These are phyloP conservation scores for Gymnocheta viridis DNA, from an alignment of 2,888 invertebrate species.

Conservation along the genomic window DNA sequence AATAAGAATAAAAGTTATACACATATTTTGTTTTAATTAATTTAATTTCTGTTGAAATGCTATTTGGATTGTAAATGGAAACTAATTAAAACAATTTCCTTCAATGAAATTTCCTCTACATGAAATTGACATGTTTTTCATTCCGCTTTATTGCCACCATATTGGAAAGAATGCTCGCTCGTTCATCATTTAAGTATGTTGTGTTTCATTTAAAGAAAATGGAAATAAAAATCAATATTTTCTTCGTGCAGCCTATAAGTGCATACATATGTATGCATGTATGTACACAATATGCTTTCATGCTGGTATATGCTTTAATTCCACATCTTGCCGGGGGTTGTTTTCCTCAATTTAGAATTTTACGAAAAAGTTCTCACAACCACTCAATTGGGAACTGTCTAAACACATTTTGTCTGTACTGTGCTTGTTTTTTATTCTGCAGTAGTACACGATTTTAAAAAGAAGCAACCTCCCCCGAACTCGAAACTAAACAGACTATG, in stretches of 20 bases:
- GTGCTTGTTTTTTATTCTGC: neutral
- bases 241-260: neutral
- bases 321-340: conserved; percentile 6
- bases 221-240: conserved; percentile 42
- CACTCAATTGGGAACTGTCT: conserved; percentile 22
- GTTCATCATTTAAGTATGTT: neutral
- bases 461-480: conserved; percentile 8
- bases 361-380: conserved; percentile 28
- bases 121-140: neutral
- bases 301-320: neutral
- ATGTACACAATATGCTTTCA: neutral
- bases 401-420: neutral
- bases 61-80: no score
- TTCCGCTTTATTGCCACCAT: neutral
- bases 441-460: neutral
- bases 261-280: neutral
- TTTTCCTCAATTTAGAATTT: conserved; percentile 12
- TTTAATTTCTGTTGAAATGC: no score
- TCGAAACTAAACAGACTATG: no score
- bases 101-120: neutral
- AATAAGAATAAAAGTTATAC: neutral
- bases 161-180: conserved; percentile 1
- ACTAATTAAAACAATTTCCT: neutral
- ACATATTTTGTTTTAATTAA: no score
- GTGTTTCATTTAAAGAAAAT: neutral